phyloP scores from a whole-genome alignment of 1,140 invertebrate species.

The Daktulosphaira vitifoliae region DNA sequence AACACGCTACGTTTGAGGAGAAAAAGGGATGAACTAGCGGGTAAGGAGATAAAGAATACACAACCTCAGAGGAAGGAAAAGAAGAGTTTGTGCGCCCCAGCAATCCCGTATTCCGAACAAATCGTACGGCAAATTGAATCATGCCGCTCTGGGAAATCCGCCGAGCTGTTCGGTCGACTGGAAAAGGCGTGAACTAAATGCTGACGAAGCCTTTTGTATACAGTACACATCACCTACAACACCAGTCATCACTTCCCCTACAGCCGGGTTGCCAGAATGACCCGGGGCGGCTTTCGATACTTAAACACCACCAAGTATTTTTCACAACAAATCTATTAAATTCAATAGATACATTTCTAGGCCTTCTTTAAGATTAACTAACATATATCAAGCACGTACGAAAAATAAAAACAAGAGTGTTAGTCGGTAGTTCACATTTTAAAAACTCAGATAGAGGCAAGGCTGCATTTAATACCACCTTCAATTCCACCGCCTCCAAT shows the following conservation, averaged over 20 bases:
- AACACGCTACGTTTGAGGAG: conserved; percentile 8
- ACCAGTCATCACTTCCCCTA: not conserved
- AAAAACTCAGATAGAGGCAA: too few relatives aligned
- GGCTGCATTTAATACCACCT: too few relatives aligned
- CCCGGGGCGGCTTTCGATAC: conserved; percentile 9
- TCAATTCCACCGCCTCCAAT: too few relatives aligned
- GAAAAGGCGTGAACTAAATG: conserved; percentile 33
- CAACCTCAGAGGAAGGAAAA: not conserved
- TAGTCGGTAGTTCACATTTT: too few relatives aligned
- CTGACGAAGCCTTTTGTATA: conserved; percentile 26
- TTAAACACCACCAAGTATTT: too few relatives aligned
- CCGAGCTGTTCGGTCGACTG: conserved; percentile 30
- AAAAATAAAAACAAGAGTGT: too few relatives aligned
- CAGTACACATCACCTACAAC: not conserved
- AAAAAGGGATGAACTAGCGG: not conserved
- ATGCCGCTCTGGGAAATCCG: conserved; percentile 31
- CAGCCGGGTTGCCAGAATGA: not conserved
- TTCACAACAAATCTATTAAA: too few relatives aligned
- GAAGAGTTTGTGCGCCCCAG: conserved; percentile 9
- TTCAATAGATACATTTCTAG: too few relatives aligned
- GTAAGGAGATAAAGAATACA: conserved; percentile 16
- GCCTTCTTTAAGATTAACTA: too few relatives aligned
- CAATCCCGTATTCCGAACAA: conserved; percentile 32
- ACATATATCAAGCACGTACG: too few relatives aligned
- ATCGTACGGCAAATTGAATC: conserved; percentile 33